These are phyloP conservation scores for Leptobrachium ailaonicum DNA, from an alignment of 2,113 vertebrate genomes.

Conservation along the genomic window DNA sequence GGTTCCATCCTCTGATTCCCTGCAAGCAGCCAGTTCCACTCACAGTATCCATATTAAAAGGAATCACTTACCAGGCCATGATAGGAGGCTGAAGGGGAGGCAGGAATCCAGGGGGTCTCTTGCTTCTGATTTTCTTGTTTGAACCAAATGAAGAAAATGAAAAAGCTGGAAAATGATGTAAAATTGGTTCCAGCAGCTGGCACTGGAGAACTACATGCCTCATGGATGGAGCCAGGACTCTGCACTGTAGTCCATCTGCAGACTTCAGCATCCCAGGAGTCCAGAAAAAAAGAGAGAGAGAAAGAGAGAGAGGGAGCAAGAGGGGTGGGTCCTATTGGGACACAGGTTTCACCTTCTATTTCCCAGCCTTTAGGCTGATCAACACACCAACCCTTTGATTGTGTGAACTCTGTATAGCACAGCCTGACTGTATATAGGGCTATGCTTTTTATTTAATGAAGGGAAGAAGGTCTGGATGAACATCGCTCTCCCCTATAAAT, in stretches of 20 bases:
- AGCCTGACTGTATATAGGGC: too few relatives aligned
- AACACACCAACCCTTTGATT: neutral
- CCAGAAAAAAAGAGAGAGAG: constrained; percentile 21
- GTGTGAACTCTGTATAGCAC: too few relatives aligned
- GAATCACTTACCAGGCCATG: constrained; percentile 47
- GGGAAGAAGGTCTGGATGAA: neutral
- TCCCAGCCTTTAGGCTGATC: neutral
- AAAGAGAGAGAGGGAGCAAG: constrained; percentile 30
- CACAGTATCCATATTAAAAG: too few relatives aligned
- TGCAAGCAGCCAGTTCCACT: too few relatives aligned
- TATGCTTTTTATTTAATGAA: neutral
- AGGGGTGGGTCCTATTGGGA: neutral
- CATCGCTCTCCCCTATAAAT: neutral
- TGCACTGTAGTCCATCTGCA: constrained; percentile 45
- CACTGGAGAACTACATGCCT: constrained; percentile 44
- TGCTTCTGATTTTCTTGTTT: constrained; percentile 19
- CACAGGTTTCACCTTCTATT: neutral
- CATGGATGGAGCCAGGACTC: constrained; percentile 47
- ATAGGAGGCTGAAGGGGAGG: constrained; percentile 25
- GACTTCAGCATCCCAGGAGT: constrained; percentile 46
- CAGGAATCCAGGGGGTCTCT: constrained; percentile 29
- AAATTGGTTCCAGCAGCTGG: constrained; percentile 40
- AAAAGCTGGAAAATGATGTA: constrained; percentile 41
- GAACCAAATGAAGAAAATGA: constrained; percentile 44
- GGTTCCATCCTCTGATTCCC: too few relatives aligned